Evolutionary conservation across 2,113 vertebrate species (phyloP), one percentile per base, ranked within the genome.

Genomic region (Anser brachyrhynchus): DNA sequence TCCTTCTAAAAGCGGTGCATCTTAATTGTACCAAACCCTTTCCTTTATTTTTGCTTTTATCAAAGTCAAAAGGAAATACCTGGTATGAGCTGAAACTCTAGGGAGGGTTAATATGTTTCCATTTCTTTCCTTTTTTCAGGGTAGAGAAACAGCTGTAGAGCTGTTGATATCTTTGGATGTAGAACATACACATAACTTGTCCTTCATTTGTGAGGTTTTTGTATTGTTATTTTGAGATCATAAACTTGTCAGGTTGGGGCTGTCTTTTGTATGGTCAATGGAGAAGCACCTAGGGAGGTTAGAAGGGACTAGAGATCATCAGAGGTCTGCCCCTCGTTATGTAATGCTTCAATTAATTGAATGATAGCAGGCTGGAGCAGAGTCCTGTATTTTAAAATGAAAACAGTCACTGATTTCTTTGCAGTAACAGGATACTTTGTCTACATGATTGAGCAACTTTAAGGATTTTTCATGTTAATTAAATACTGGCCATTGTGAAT

Each of bases 11-110:
- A 71, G 80, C 11, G 25, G 10, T 44, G 52, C 57, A 39, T 89
- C 73, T 89, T 71, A 77, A 57, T 91, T 72, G 77, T 72, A 55
- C 43, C 77, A 75, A 70, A 87, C 57, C 25, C 22, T 95, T 84
- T 74, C 16, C 28, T 92, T 74, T 69, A n/a, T 59, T 51, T 89
- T 86, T 84, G 39, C 49, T 21, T 90, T 82, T 91, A 14, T 82
- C 84, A 35, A 67, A 76, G 35, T 49, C 61, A 65, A 73, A 65
- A 76, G 52, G 33, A 78, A 55, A 33, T 31, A 52, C 28, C 70
- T n/a, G 54, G 46, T 64, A 37, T 0, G 1, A 90, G 51, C 29
- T 94, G 39, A 41, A 65, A 65, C 18, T 29, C 28, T 13, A 65
- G 39, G 62, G 37, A 41, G 62, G 26, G 26, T 29, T 65, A 65